Evolutionary conservation across 2,797 vertebrate genomes (phyloP), one percentile per base, ranked within the genome.

Genomic region (Danio tinwini): DNA sequence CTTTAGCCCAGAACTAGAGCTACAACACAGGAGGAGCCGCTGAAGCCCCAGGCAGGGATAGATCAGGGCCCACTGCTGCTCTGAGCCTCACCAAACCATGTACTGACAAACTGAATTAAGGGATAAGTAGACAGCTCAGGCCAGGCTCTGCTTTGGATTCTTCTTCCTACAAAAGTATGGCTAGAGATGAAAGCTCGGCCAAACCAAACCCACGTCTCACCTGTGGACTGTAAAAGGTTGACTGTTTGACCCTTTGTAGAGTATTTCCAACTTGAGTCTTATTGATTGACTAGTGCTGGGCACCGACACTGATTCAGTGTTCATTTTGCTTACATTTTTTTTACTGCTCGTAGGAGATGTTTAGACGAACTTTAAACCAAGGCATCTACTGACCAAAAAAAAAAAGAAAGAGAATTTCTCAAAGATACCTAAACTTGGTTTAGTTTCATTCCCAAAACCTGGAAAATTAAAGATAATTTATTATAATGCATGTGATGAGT

Each of bases 91-190:
- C 61, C 73, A 85, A 82, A 82, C 81, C 74, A 77, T 76, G 71
- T 81, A 81, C 87, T 79, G 77, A 76, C 69, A 80, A 80, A 83
- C 71, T 39, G 74, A 86, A 85, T 81, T 45, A 75, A 67, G 42
- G 76, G 73, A 80, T 80, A 68, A 81, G 75, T 56, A 67, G 73
- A 69, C 70, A 76, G 62, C 64, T 63, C 61, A 76, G 78, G 39
- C 40, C 47, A 59, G 42, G 42, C 68, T 65, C 56, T 75, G 56
- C 73, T 65, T 82, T 78, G 56, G 74, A 69, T 52, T 72, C 76
- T 59, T 65, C 70, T 79, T 76, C 14, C 63, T 56, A 50, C 58
- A 40, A 76, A 19, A 72, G 78, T 62, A 52, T 39, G 64, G 17
- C 37, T 56, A 76, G 21, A 49, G 42, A 81, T 80, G 56, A 62